Evolutionary conservation across 2,113 vertebrate species (phyloP), one percentile per base, ranked within the genome.

Genomic region (Brachypteracias leptosomus): DNA sequence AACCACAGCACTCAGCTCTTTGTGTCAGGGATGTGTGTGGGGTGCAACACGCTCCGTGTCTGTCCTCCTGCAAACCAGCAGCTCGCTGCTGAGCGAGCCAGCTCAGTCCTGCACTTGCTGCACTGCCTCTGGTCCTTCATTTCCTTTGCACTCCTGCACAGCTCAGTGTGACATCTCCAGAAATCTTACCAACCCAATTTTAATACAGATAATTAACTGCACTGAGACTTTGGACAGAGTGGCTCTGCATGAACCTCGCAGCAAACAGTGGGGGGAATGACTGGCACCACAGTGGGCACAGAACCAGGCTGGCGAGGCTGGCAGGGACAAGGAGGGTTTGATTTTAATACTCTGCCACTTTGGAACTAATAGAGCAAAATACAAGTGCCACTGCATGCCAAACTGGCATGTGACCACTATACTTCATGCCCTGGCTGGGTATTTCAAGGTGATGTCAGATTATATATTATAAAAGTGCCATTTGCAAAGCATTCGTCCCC

Each of bases 371-470:
- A 91, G 97, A 95, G 93, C 36, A 28, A 93, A 91, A 95, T 58
- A 80, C 90, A 57, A 95, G 73, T 55, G 94, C 36, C 61, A 63
- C 0, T 9, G 62, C 4, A 26, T 62, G 96, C 97, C 97, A 97
- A 61, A 61, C 89, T 97, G 96, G 96, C 94, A 91, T 71, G 46
- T 78, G 93, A 87, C 85, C 95, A 89, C 95, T 92, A 82, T 13
- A 92, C 96, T 96, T 96, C 92, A 85, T 73, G 88, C 82, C 87
- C 92, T 96, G 96, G 97, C 96, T 91, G 87, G 90, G 15, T 78
- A 73, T 96, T 95, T 86, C 93, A 95, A 97, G 96, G 97, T 97
- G 97, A 97, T 97, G 96, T 97, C 97, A 97, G 96, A 94, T 93
- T 96, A 93, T 70, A 65, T 57, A 96, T 92, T 59, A 72, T 65